Evolutionary conservation across 2,888 invertebrate species (phyloP).

Genomic region (Cistogaster globosa): DNA sequence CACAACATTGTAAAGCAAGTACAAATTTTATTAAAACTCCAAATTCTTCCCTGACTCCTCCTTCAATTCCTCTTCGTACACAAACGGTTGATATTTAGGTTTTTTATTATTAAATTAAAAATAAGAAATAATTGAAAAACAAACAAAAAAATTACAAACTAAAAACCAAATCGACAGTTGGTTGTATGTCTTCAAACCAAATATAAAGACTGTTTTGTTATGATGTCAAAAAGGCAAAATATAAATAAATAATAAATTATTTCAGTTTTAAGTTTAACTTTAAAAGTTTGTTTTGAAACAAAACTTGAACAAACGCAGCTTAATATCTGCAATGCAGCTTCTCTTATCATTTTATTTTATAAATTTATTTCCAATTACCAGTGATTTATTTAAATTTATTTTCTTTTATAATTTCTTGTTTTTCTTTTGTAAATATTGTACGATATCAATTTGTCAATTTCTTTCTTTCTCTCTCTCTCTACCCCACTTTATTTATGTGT

Average conservation of each 20-base stretch:
- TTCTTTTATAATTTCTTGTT: slow-evolving; percentile 19
- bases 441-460: background rate
- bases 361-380: slow-evolving; percentile 37
- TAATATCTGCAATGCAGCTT: slow-evolving; percentile 55
- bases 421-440: slow-evolving; percentile 8
- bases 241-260: slow-evolving; percentile 40
- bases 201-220: slow-evolving; percentile 68
- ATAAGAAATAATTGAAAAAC: background rate
- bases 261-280: slow-evolving; percentile 44
- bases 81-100: slow-evolving; percentile 70
- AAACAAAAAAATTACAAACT: slow-evolving; percentile 7
- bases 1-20: slow-evolving; percentile 61
- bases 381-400: slow-evolving; percentile 36
- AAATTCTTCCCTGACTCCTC: slow-evolving; percentile 48
- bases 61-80: slow-evolving; percentile 53
- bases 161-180: slow-evolving; percentile 59
- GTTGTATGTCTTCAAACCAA: slow-evolving; percentile 66
- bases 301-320: slow-evolving; percentile 52
- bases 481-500: slow-evolving; percentile 62
- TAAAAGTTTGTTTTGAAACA: slow-evolving; percentile 34
- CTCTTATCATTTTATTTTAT: background rate
- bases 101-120: slow-evolving; percentile 8
- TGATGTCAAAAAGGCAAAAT: slow-evolving; percentile 47
- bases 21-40: slow-evolving; percentile 60
- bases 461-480: background rate